These are phyloP conservation scores for Leptocoma aspasia DNA, from an alignment of 2,113 vertebrate species.

Conservation along the genomic window DNA sequence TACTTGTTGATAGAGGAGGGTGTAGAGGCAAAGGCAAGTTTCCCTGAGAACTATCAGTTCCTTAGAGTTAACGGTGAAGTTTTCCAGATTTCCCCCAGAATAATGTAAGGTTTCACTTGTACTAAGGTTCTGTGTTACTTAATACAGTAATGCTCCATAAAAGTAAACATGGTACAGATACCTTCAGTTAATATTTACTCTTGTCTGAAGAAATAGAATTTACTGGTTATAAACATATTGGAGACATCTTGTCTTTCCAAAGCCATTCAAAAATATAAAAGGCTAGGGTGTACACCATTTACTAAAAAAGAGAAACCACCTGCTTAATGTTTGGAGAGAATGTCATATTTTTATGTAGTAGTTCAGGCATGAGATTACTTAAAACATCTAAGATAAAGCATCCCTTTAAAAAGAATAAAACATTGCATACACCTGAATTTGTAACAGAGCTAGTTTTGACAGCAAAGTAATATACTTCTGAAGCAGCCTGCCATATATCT, in stretches of 20 bases:
- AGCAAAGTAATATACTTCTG: not conserved
- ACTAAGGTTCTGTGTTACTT: not conserved
- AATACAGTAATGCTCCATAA: not conserved
- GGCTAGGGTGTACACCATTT: not conserved
- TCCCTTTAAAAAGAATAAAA: not conserved
- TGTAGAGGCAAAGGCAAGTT: not conserved
- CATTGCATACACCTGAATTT: not conserved
- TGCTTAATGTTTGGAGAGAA: not conserved
- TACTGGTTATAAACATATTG: not conserved
- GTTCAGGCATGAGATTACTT: not conserved
- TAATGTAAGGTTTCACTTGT: not conserved
- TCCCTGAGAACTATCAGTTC: not conserved
- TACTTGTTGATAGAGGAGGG: not conserved
- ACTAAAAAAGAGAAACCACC: not conserved
- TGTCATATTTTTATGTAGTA: not conserved
- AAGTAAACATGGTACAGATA: not conserved
- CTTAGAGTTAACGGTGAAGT: accelerated
- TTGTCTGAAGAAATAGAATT: not conserved
- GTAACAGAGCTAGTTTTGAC: conserved; percentile 6
- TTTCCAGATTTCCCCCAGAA: not conserved
- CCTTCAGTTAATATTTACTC: not conserved
- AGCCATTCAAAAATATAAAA: not conserved
- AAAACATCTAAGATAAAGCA: not conserved
- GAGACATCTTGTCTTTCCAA: conserved; percentile 1
- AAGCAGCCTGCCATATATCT: not conserved